phyloP scores from a whole-genome alignment of 2,888 invertebrate species.

The Heliconius cydno region DNA sequence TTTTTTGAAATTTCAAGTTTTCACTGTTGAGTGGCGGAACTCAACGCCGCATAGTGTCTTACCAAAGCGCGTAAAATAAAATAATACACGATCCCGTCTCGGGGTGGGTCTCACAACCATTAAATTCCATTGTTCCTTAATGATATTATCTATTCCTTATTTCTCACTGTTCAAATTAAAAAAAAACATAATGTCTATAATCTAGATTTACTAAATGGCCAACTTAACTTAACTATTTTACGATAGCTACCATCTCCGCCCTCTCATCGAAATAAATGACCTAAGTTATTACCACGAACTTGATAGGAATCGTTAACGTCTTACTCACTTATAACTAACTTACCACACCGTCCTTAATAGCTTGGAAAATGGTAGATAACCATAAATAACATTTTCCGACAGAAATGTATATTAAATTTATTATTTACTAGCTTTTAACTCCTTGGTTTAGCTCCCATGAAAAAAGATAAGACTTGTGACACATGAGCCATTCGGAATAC shows the following conservation, averaged over 20 bases:
- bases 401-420: not conserved
- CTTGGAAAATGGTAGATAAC: constrained; percentile 1
- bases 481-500: no score
- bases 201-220: not conserved
- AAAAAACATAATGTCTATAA: not conserved
- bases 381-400: constrained; percentile 1
- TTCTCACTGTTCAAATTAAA: not conserved
- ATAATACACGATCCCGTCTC: no score
- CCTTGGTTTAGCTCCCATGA: no score
- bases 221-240: constrained; percentile 23
- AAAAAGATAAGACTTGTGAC: no score
- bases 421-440: not conserved
- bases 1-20: not conserved
- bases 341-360: constrained; percentile 24
- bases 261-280: constrained; percentile 40
- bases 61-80: no score
- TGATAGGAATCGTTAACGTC: constrained; percentile 41
- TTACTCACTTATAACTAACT: constrained; percentile 38
- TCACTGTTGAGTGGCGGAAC: not conserved
- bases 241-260: constrained; percentile 33
- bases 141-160: not conserved
- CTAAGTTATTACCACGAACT: constrained; percentile 38
- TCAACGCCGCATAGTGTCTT: no score
- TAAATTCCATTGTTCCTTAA: not conserved
- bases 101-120: no score